Evolutionary conservation across 1,140 invertebrate species (phyloP), one percentile per base, ranked within the genome.

Genomic region (Antheraea pernyi): DNA sequence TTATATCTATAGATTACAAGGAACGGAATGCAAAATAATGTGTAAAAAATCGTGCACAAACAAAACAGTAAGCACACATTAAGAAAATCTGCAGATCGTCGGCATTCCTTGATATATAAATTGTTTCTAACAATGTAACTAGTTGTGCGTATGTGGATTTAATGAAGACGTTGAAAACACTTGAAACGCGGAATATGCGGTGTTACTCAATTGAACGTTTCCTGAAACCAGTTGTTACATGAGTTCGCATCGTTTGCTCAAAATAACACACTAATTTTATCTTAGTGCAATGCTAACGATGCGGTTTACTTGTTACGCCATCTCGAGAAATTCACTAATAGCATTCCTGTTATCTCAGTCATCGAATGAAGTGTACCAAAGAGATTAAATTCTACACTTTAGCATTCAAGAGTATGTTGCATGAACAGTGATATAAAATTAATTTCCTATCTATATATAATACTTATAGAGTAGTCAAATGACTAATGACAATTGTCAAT

Each of bases 181-280:
- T 53, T 70, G 69, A 74, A 65, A 71, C 63, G 60, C 59, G 30
- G 72, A 78, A 77, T 77, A 75, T 73, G 76, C 59, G 68, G 63
- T 72, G 73, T 70, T 79, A 83, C 30, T 10, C 60, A 85, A 84
- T 82, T 78, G 77, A 70, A 80, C 73, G 66, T 81, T 86, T 83
- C 84, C 84, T 79, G 73, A 84, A 83, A 85, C 83, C 81, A 76
- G 76, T 77, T 78, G 75, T 83, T 77, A 80, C 76, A 81, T 74
- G 72, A 78, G 71, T 81, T 79, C 80, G 77, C 71, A 78, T 61
- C 75, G 74, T 78, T 81, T 73, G 70, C 80, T 82, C 71, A 61
- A 83, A 86, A 82, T 86, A 83, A 80, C 79, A 68, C 61, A 81
- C 80, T 84, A 86, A 83, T 82, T 79, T 79, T 80, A 80, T 80